phyloP scores from a whole-genome alignment of 2,113 vertebrate genomes.

The Leptosomus discolor region DNA sequence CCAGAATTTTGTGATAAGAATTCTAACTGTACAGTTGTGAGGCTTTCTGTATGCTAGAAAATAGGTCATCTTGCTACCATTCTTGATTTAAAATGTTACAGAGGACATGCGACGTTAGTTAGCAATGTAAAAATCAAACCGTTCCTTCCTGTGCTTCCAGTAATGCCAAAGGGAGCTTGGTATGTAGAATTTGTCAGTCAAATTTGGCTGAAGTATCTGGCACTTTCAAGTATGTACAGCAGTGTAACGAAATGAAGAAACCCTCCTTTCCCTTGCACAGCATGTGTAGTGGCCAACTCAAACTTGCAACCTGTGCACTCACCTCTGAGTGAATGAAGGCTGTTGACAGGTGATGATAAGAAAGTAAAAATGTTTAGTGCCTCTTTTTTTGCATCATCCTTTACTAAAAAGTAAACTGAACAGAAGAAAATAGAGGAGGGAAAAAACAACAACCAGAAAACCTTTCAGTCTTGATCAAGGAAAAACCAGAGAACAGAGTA shows the following conservation, averaged over 20 bases:
- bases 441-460: neutral
- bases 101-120: neutral
- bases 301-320: neutral
- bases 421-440: neutral
- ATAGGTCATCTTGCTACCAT: neutral
- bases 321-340: neutral
- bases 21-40: neutral
- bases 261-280: neutral
- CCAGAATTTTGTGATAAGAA: neutral
- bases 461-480: neutral
- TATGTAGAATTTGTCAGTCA: neutral
- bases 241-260: neutral
- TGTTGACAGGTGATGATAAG: slow-evolving; percentile 6
- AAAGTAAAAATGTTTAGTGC: neutral
- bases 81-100: neutral
- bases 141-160: neutral
- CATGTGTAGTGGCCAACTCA: neutral
- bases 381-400: neutral
- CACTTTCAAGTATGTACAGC: neutral
- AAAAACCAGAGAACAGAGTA: neutral
- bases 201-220: neutral
- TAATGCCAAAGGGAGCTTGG: neutral
- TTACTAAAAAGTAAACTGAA: neutral
- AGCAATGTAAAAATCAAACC: neutral
- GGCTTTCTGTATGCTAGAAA: neutral